phyloP scores from a whole-genome alignment of 30 jellyfish, hydroid and myxozoan genomes.

The Chrysaora quinquecirrha region DNA sequence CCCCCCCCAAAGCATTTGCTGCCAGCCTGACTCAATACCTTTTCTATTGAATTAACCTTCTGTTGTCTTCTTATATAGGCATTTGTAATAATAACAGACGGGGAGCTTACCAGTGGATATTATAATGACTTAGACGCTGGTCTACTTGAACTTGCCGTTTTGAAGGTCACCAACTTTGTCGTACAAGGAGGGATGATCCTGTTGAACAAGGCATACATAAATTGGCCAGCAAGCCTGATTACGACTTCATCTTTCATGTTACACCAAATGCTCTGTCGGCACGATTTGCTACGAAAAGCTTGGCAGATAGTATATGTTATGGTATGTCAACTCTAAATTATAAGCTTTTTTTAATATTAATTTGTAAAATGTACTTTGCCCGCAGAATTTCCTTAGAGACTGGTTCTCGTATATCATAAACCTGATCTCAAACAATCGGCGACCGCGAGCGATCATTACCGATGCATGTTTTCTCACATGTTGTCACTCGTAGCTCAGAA shows the following conservation, averaged over 20 bases:
- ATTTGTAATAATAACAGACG: slow-evolving; percentile 83
- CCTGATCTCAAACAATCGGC: too few relatives aligned
- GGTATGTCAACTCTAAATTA: slow-evolving; percentile 57
- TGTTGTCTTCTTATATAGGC: too few relatives aligned
- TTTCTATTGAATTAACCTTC: too few relatives aligned
- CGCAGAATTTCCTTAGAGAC: too few relatives aligned
- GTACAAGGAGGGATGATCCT: slow-evolving; percentile 63
- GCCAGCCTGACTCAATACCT: too few relatives aligned
- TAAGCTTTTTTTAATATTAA: too few relatives aligned
- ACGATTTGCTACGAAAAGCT: slow-evolving; percentile 32
- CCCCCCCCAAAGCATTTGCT: too few relatives aligned
- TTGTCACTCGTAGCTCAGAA: too few relatives aligned
- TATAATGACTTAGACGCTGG: slow-evolving; percentile 37
- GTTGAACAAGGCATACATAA: slow-evolving; percentile 51
- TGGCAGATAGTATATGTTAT: slow-evolving; percentile 55
- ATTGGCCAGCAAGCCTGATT: slow-evolving; percentile 53
- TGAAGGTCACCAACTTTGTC: slow-evolving; percentile 31
- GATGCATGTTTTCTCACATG: too few relatives aligned
- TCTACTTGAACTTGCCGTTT: slow-evolving; percentile 39
- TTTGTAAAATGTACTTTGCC: too few relatives aligned
- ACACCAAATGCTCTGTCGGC: slow-evolving; percentile 27
- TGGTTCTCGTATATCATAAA: too few relatives aligned
- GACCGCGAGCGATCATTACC: too few relatives aligned
- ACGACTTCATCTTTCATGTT: slow-evolving; percentile 25
- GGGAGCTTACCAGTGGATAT: slow-evolving; percentile 78